These are phyloP conservation scores for Apis laboriosa DNA, from an alignment of 1,140 invertebrate genomes.

Conservation along the genomic window DNA sequence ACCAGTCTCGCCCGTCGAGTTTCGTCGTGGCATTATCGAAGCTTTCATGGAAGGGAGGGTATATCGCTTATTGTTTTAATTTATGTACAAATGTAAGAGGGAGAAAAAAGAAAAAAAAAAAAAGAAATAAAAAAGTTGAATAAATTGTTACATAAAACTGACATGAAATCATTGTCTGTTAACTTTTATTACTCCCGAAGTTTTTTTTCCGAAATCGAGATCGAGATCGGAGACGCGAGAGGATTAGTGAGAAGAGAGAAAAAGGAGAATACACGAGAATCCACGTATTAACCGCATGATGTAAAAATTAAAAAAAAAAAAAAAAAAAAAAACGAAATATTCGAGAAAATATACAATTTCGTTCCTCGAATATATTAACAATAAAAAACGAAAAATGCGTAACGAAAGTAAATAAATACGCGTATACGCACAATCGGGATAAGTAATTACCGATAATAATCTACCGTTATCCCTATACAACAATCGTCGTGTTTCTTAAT, in stretches of 20 bases:
- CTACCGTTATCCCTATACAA: neutral
- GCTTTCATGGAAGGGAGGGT: constrained; percentile 35
- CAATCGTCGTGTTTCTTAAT: too few species aligned
- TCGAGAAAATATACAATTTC: too few species aligned
- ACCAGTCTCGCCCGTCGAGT: constrained; percentile 68
- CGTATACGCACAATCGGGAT: neutral
- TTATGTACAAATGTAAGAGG: constrained; percentile 67
- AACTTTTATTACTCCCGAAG: neutral
- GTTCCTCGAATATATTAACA: too few species aligned
- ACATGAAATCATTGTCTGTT: neutral
- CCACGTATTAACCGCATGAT: too few species aligned
- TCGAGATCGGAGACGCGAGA: constrained; percentile 63
- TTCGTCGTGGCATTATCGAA: constrained; percentile 19
- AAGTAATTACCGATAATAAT: neutral
- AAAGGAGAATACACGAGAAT: too few species aligned
- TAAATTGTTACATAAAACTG: constrained; percentile 57
- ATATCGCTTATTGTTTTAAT: constrained; percentile 36
- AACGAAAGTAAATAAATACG: neutral
- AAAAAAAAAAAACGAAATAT: too few species aligned
- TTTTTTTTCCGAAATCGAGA: constrained; percentile 40
- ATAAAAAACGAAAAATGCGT: too few species aligned
- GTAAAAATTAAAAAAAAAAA: too few species aligned
- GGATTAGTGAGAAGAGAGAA: too few species aligned
- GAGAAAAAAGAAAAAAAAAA: constrained; percentile 69
- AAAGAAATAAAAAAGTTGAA: constrained; percentile 64